Base-by-base conservation (phyloP, 92 coral and sea anemone genomes). In the Diadumene lineata region DNA sequence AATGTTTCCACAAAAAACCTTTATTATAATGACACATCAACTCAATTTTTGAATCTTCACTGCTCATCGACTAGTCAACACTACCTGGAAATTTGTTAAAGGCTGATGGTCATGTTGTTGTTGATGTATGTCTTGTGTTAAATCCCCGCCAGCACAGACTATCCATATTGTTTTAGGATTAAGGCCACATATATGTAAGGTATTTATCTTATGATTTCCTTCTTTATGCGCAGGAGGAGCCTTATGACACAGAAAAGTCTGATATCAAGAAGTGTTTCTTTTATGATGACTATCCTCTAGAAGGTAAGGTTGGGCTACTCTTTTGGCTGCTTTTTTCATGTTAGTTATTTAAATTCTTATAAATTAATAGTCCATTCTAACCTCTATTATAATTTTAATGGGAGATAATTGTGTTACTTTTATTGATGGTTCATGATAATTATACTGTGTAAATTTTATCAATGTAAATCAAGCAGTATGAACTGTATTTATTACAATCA, bases 211-310 rank as follows among this genome's bases (percentile, higher is more conserved):
- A 56, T 55, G 6, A 31, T 68, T 61, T 74, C 46, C 56, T 79
- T 57, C 71, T 48, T 21, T 43, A 66, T 77, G 50, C 69, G 15
- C 88, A 87, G 82, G 92, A 87, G 77, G 86, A 83, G 68, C 85
- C 85, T 10, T 87, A 57, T 69, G 92, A 62, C 50, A 48, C 63
- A 68, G 92, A 87, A 46, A 83, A 87, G 63, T 70, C 68, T 25
- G 69, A 61, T 43, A 73, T 56, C 34, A 92, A 86, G 75, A 92
- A 91, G 23, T 69, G 88, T 34, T 72, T 79, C 17, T 96, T 80
- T 66, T 84, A 81, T 26, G 92, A 89, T 22, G 90, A 89, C 77
- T 96, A 81, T 64, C 99, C 99, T 26, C 68, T 96, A 55, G 99
- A 96, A 96, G 97, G 99, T 96, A 79, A 74, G 87, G 46, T 62